Evolutionary conservation across 1,140 invertebrate genomes (phyloP).

Genomic region (Macrosteles quadrilineatus): DNA sequence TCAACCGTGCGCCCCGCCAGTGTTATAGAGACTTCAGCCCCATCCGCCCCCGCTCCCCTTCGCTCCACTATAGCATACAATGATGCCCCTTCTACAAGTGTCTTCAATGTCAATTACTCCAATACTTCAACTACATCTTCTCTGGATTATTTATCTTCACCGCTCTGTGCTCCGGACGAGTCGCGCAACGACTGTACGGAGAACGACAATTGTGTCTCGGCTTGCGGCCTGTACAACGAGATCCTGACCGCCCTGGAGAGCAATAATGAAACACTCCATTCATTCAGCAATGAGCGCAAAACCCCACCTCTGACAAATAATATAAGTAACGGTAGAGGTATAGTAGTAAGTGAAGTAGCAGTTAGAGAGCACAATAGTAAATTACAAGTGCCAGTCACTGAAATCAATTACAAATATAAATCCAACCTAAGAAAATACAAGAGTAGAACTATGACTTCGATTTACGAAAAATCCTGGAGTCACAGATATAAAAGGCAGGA

Average conservation of each 20-base stretch:
- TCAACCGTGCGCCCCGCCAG: slow-evolving; percentile 14
- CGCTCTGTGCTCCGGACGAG: not conserved
- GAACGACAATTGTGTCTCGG: not conserved
- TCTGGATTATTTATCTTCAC: not conserved
- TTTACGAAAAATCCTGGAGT: slow-evolving; percentile 1
- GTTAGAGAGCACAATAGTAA: slow-evolving; percentile 2
- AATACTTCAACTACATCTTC: not conserved
- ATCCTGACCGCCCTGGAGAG: slow-evolving; percentile 5
- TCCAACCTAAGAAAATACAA: slow-evolving; percentile 14
- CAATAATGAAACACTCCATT: not conserved
- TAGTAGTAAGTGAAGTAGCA: not conserved
- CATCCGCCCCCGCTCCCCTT: slow-evolving; percentile 1
- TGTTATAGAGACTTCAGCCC: slow-evolving; percentile 10
- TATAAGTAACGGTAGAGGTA: not conserved
- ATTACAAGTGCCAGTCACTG: not conserved
- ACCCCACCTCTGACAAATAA: not conserved
- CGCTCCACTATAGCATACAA: not conserved
- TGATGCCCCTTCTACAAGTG: not conserved
- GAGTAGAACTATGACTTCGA: slow-evolving; percentile 8
- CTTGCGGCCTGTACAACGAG: slow-evolving; percentile 7
- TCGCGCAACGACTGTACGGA: not conserved
- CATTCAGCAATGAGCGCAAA: not conserved
- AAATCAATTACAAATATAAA: slow-evolving; percentile 9
- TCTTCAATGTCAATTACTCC: slow-evolving; percentile 15
- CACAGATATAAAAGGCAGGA: not conserved